Conservation (phyloP, 2,888 invertebrate species). For the Stratiomys singularior region DNA sequence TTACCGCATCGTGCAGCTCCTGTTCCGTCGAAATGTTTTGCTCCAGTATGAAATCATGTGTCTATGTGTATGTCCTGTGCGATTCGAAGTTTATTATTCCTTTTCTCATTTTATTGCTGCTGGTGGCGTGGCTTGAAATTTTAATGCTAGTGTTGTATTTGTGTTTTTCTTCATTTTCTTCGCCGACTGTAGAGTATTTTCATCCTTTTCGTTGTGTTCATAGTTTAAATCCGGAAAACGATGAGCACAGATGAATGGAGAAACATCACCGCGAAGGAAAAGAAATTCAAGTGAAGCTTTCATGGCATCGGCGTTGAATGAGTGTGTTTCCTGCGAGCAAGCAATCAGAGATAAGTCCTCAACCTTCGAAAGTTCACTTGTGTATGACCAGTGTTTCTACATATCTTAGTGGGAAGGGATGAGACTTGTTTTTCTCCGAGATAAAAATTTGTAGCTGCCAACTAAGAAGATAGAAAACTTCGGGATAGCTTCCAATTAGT, state of each 20-base stretch:
- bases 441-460: background rate
- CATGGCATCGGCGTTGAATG: too few species aligned
- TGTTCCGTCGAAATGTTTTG: background rate
- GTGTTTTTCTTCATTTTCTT: background rate
- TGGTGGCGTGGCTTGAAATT: constrained; percentile 10
- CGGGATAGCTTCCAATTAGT: constrained; percentile 41
- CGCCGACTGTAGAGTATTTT: constrained; percentile 6
- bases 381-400: too few species aligned
- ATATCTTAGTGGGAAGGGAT: too few species aligned
- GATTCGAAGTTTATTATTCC: background rate
- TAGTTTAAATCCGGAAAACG: background rate
- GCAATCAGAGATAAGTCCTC: background rate
- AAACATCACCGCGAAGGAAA: too few species aligned
- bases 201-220: constrained; percentile 36
- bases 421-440: too few species aligned
- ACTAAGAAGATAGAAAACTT: constrained; percentile 6
- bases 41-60: too few species aligned
- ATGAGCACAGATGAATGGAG: background rate
- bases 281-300: too few species aligned
- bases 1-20: background rate
- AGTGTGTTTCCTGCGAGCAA: background rate
- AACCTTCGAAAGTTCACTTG: background rate
- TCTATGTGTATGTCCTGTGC: background rate
- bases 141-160: constrained; percentile 26
- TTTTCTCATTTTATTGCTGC: constrained; percentile 34